Evolutionary conservation across 1,140 invertebrate genomes (phyloP).

Genomic region (Vanessa atalanta): DNA sequence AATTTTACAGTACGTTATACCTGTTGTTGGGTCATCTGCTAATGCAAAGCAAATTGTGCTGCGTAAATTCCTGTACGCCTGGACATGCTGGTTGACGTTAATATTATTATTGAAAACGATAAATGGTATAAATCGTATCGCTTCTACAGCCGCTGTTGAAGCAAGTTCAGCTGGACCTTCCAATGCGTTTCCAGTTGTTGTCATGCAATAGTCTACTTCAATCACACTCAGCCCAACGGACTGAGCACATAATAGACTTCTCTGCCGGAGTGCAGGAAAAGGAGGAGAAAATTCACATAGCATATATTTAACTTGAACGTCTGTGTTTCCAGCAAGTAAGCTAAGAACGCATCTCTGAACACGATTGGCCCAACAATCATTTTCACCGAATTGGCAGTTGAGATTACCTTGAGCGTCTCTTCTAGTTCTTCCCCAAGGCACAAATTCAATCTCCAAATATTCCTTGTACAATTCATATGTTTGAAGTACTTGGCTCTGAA

Average conservation of each 20-base stretch:
- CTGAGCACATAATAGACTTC: slow-evolving; percentile 55
- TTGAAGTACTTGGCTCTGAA: slow-evolving; percentile 6
- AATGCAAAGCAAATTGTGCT: slow-evolving; percentile 61
- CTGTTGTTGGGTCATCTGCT: slow-evolving; percentile 49
- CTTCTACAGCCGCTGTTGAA: slow-evolving; percentile 44
- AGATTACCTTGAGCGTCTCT: slow-evolving; percentile 20
- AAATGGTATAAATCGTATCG: slow-evolving; percentile 61
- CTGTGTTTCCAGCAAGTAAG: slow-evolving; percentile 8
- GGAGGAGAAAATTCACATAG: slow-evolving; percentile 61
- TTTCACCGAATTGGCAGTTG: slow-evolving; percentile 18
- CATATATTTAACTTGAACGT: slow-evolving; percentile 58
- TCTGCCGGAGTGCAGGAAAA: slow-evolving; percentile 44
- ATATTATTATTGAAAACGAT: slow-evolving; percentile 61
- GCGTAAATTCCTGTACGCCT: slow-evolving; percentile 41
- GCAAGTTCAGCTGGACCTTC: slow-evolving; percentile 47
- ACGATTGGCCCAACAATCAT: slow-evolving; percentile 27
- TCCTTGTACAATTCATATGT: slow-evolving; percentile 25
- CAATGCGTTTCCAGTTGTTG: slow-evolving; percentile 46
- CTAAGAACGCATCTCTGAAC: slow-evolving; percentile 20
- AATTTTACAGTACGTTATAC: slow-evolving; percentile 48
- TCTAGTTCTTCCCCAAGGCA: slow-evolving; percentile 32
- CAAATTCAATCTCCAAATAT: slow-evolving; percentile 30
- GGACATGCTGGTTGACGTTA: slow-evolving; percentile 33
- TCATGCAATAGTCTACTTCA: slow-evolving; percentile 58
- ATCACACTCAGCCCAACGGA: slow-evolving; percentile 49